phyloP scores from a whole-genome alignment of 2,113 vertebrate genomes.

The Astur gentilis region DNA sequence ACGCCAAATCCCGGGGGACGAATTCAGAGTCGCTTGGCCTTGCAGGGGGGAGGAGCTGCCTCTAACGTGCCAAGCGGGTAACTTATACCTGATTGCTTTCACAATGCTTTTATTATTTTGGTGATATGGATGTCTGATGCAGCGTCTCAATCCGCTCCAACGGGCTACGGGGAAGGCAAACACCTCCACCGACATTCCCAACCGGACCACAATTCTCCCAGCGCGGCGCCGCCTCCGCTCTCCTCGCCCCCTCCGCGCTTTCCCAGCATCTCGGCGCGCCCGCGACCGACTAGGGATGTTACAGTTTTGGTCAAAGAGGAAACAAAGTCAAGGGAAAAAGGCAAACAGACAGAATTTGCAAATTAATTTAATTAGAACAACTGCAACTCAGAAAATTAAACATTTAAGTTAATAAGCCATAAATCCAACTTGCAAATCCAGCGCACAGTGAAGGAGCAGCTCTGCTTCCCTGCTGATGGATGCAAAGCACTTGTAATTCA shows the following conservation, averaged over 20 bases:
- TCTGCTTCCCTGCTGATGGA: neutral
- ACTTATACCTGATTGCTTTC: constrained; percentile 31
- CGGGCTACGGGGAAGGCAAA: neutral
- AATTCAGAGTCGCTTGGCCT: constrained; percentile 66
- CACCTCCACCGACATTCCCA: neutral
- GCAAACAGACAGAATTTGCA: neutral
- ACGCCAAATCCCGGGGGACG: constrained; percentile 49
- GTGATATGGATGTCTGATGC: neutral
- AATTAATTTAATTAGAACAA: neutral
- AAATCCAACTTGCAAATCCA: neutral
- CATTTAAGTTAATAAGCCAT: neutral
- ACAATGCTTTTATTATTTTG: constrained; percentile 34
- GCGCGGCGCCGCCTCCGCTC: accelerated
- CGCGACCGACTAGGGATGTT: accelerated
- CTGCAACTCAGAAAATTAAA: neutral
- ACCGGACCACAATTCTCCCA: neutral
- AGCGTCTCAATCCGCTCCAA: neutral
- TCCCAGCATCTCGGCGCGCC: accelerated
- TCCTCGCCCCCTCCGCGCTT: accelerated
- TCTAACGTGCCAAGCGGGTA: constrained; percentile 21
- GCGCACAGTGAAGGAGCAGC: neutral
- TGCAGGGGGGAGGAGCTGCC: constrained; percentile 44
- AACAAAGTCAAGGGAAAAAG: neutral
- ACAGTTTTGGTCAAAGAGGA: neutral
- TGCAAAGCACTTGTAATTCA: neutral